Evolutionary conservation across 2,113 vertebrate genomes (phyloP).

Genomic region (Periophthalmodon schlosseri): DNA sequence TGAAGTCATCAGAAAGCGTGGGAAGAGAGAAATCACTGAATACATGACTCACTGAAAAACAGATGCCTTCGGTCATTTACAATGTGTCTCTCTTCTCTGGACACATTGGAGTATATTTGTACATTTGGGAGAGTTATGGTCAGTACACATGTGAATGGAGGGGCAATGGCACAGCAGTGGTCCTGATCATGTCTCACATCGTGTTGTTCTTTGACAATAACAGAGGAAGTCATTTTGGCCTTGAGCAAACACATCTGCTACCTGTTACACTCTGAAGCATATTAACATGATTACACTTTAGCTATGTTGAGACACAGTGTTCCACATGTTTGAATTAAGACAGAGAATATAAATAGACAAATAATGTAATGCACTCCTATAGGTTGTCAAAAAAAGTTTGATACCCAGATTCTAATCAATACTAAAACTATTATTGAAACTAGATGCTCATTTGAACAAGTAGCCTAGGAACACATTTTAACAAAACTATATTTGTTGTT

Average conservation of each 20-base stretch:
- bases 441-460: too few species aligned
- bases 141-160: slow-evolving; percentile 20
- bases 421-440: too few species aligned
- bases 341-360: neutral
- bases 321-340: slow-evolving; percentile 32
- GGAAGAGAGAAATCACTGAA: neutral
- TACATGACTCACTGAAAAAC: neutral
- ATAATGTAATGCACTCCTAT: neutral
- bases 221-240: slow-evolving; percentile 66
- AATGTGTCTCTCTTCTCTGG: neutral
- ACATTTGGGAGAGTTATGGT: slow-evolving; percentile 6
- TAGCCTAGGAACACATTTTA: too few species aligned
- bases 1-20: neutral
- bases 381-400: neutral
- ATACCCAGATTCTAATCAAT: too few species aligned
- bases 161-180: slow-evolving; percentile 25
- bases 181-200: slow-evolving; percentile 45
- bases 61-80: neutral
- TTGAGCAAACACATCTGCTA: slow-evolving; percentile 64
- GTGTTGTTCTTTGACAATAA: slow-evolving; percentile 59
- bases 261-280: slow-evolving; percentile 40
- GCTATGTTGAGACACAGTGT: slow-evolving; percentile 32
- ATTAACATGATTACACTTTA: slow-evolving; percentile 37
- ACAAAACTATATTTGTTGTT: too few species aligned
- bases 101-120: slow-evolving; percentile 11